These are phyloP conservation scores for Aleiodes testaceus DNA, from an alignment of 2,888 invertebrate genomes.

Conservation along the genomic window DNA sequence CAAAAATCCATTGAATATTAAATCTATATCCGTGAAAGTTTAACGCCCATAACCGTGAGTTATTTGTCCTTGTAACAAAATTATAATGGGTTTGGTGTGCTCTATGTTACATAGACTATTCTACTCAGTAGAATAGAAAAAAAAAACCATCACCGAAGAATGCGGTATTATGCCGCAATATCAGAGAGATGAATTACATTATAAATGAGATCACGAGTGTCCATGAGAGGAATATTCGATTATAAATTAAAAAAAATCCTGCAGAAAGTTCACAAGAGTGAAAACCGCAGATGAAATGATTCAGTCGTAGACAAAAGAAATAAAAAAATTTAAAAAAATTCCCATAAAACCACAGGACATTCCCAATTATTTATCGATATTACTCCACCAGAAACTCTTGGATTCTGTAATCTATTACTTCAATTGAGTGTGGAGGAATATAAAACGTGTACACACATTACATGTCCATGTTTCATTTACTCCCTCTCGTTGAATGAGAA, in stretches of 20 bases:
- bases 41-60: not conserved
- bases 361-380: slow-evolving; percentile 38
- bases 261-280: slow-evolving; percentile 15
- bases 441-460: slow-evolving; percentile 19
- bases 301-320: not conserved
- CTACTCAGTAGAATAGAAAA: too few species aligned
- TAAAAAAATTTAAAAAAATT: not conserved
- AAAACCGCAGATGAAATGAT: slow-evolving; percentile 13
- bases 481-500: not conserved
- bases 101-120: not conserved
- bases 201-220: not conserved
- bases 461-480: not conserved
- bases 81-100: slow-evolving; percentile 24
- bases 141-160: slow-evolving; percentile 14
- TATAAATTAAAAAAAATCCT: not conserved
- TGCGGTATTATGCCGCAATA: slow-evolving; percentile 6
- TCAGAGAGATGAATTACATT: not conserved
- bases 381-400: slow-evolving; percentile 18
- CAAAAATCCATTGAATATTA: too few species aligned
- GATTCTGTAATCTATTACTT: slow-evolving; percentile 28
- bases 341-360: slow-evolving; percentile 37
- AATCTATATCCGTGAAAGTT: slow-evolving; percentile 14
- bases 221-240: not conserved
- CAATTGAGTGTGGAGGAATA: slow-evolving; percentile 4
- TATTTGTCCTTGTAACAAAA: slow-evolving; percentile 33